Conservation (phyloP, 2,797 vertebrate genomes). For the Chiloscyllium punctatum region DNA sequence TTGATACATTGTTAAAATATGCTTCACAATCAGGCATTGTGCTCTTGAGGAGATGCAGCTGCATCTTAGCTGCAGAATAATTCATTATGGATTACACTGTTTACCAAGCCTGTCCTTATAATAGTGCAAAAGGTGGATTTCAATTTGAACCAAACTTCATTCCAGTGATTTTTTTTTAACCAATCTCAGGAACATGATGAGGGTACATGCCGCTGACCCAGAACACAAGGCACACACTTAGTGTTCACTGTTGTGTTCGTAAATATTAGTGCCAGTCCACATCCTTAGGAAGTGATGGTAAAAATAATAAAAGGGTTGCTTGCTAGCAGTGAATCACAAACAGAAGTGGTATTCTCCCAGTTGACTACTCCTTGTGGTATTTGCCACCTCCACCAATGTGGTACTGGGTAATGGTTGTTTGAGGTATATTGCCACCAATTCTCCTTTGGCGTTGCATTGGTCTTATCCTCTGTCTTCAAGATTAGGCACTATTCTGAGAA, state of each 20-base stretch:
- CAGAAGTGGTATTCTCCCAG: no score
- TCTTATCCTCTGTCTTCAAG: no score
- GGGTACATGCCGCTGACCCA: not conserved
- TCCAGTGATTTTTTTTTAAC: not conserved
- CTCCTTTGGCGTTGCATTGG: no score
- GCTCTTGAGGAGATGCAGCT: not conserved
- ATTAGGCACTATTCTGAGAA: no score
- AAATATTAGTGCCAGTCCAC: not conserved
- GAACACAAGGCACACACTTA: not conserved
- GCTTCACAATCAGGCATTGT: conserved; percentile 12
- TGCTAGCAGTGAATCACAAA: not conserved
- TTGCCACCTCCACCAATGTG: no score
- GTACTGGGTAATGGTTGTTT: no score
- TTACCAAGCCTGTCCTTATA: not conserved
- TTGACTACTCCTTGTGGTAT: no score
- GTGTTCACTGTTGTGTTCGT: not conserved
- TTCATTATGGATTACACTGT: not conserved
- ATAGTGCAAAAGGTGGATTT: not conserved
- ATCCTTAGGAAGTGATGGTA: not conserved
- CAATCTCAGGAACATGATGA: not conserved
- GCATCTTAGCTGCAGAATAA: not conserved
- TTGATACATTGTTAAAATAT: not conserved
- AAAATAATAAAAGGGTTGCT: not conserved
- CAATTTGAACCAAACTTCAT: not conserved
- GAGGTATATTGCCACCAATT: no score